A percentile compares a stretch with the other conserved stretches of the same genome.
These are phyloP conservation scores for Etia nguti DNA, from an alignment of 2,113 vertebrate genomes.

Conservation along the genomic window DNA sequence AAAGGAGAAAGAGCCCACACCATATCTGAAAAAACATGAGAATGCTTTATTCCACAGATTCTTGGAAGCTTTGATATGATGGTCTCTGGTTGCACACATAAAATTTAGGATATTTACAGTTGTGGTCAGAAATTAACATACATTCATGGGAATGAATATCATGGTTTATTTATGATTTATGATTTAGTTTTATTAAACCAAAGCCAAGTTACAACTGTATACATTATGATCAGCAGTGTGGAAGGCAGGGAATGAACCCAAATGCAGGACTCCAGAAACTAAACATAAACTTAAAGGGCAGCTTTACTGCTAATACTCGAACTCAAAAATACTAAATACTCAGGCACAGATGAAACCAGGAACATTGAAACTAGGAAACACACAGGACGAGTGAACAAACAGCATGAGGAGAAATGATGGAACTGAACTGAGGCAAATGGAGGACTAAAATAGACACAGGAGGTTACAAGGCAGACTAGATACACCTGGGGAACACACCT, in stretches of 20 bases:
- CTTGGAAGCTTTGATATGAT: neutral
- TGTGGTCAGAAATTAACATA: neutral
- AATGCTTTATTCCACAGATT: neutral
- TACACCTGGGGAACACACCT: neutral
- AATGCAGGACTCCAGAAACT: neutral
- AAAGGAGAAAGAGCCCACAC: constrained; percentile 86
- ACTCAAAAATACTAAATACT: neutral
- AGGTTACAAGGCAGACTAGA: neutral
- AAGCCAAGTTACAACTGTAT: neutral
- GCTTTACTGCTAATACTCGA: neutral
- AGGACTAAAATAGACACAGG: neutral
- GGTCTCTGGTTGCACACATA: neutral
- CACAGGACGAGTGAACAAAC: neutral
- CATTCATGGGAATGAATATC: neutral
- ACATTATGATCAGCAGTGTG: neutral
- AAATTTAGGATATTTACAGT: neutral
- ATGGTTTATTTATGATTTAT: neutral
- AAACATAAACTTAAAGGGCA: neutral
- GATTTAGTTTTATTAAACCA: neutral
- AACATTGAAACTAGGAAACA: neutral
- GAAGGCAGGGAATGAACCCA: neutral
- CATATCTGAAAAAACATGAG: constrained; percentile 68
- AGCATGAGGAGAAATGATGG: neutral
- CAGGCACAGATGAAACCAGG: neutral
- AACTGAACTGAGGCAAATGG: neutral